phyloP scores from a whole-genome alignment of 2,113 vertebrate species.

The Pelodiscus sinensis region DNA sequence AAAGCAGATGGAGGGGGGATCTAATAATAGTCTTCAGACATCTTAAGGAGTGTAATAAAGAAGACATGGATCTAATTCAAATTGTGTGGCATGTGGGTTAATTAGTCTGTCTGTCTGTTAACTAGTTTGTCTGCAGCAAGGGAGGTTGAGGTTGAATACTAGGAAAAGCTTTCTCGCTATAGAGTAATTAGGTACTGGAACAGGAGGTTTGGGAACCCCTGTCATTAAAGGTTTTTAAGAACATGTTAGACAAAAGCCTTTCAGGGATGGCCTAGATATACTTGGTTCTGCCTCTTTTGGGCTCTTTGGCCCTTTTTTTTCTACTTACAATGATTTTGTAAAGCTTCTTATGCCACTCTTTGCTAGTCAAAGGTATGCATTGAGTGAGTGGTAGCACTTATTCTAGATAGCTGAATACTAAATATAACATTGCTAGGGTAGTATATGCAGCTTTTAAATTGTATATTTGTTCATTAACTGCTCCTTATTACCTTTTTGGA shows the following conservation, averaged over 20 bases:
- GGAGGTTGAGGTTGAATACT: neutral
- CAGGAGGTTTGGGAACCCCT: neutral
- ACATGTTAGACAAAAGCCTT: neutral
- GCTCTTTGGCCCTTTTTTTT: neutral
- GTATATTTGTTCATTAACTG: rapidly evolving
- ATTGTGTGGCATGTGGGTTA: too few species aligned
- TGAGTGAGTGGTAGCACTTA: neutral
- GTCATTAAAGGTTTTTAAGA: neutral
- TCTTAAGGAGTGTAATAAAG: neutral
- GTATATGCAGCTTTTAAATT: neutral
- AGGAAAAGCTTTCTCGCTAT: neutral
- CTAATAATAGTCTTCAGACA: neutral
- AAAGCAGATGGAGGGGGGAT: neutral
- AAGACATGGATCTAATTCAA: neutral
- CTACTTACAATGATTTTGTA: neutral
- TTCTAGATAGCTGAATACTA: neutral
- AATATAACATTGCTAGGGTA: neutral
- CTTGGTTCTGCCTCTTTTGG: neutral
- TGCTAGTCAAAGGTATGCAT: neutral
- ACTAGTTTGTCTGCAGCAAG: neutral
- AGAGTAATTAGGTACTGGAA: neutral
- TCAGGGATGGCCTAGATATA: neutral
- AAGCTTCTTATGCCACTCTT: neutral
- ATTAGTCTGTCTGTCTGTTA: too few species aligned
- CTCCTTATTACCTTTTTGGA: neutral